Evolutionary conservation across 2,888 invertebrate genomes (phyloP), one percentile per base, ranked within the genome.

Genomic region (Heliconius charithonia): DNA sequence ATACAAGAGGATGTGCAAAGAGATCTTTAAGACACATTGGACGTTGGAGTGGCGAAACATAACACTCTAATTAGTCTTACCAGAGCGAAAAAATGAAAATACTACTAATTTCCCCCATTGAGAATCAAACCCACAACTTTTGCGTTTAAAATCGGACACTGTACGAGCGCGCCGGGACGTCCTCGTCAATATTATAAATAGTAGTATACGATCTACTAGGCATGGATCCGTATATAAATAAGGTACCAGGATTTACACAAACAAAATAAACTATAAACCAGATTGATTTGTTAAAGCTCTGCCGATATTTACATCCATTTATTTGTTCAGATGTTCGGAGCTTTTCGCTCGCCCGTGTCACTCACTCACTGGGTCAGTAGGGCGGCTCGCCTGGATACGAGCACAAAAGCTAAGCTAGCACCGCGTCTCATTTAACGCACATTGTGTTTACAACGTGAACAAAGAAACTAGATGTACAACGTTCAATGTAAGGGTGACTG

Each of bases 311-410:
- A 72, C 56, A 72, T 71, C n/a, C 37, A 77, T 74, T 87, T 91
- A 90, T 92, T 91, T 91, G 89, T 90, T 88, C 86, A 85, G 85
- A 84, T 85, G 87, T 85, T 88, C 86, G 82, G 82, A 87, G 85
- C 86, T 87, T 88, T 91, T 90, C 88, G 91, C 89, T 89, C 87
- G 85, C 82, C 80, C 84, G 88, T 90, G 92, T 91, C 89, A 92
- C 86, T n/a, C n/a, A n/a, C n/a, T 91, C 89, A 92, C 86, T 91
- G 84, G 93, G 93, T 93, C 89, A 93, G 88, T 92, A 83, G 93
- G 91, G 89, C 85, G 83, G 85, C 85, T 85, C 84, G 81, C 82
- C 88, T 86, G 87, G 86, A 87, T 85, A 85, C 85, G 87, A 87
- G 87, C 87, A 88, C 79, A 79, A 81, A 89, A 89, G 85, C 85